These are phyloP conservation scores for Macrotis lagotis DNA, from an alignment of 2,113 vertebrate species.

Conservation along the genomic window DNA sequence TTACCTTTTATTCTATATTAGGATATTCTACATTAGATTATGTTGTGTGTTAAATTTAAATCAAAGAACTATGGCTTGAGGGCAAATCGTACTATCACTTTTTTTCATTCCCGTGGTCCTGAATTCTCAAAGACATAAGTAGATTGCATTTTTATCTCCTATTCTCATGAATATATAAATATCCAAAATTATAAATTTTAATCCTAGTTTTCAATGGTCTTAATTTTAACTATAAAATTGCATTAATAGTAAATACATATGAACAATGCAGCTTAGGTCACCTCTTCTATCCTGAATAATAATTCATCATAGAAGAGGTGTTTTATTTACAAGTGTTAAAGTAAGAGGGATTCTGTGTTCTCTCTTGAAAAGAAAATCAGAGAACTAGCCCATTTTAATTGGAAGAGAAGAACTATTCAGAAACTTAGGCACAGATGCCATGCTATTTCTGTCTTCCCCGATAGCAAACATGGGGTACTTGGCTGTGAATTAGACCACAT, in stretches of 20 bases:
- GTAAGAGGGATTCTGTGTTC: not conserved
- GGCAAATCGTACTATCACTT: not conserved
- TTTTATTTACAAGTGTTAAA: not conserved
- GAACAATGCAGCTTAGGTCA: not conserved
- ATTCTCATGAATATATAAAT: not conserved
- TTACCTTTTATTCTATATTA: not conserved
- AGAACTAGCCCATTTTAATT: not conserved
- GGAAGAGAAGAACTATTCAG: not conserved
- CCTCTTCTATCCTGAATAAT: not conserved
- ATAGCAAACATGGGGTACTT: not conserved
- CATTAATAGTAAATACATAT: not conserved
- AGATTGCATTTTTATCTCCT: not conserved
- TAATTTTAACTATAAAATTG: not conserved
- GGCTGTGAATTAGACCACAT: not conserved
- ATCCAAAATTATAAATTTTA: not conserved
- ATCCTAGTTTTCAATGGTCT: not conserved
- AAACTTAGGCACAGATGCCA: not conserved
- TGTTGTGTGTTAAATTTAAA: not conserved
- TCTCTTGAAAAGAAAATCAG: not conserved
- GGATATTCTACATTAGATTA: too few species aligned
- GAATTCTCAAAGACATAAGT: not conserved
- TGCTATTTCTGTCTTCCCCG: not conserved
- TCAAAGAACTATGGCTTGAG: not conserved
- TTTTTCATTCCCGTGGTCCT: not conserved
- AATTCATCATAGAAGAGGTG: not conserved